phyloP scores from a whole-genome alignment of 2,113 vertebrate genomes.

The Malurus cyaneus region DNA sequence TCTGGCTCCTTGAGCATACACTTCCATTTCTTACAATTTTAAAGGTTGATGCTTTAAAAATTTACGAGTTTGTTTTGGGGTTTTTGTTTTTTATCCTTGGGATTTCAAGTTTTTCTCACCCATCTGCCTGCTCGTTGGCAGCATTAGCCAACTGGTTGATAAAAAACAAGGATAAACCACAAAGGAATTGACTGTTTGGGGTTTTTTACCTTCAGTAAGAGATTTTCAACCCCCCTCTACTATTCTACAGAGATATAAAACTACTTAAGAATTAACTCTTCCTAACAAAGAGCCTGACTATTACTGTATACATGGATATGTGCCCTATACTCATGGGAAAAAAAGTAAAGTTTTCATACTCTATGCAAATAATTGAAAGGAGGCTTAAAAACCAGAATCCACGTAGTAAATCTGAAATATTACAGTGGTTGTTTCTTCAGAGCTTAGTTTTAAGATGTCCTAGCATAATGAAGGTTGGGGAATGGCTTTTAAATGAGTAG shows the following conservation, averaged over 20 bases:
- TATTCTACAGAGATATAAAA: not conserved
- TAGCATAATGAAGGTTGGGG: not conserved
- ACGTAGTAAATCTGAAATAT: not conserved
- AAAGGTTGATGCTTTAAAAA: not conserved
- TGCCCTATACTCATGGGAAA: not conserved
- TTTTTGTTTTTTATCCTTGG: not conserved
- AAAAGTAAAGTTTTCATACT: not conserved
- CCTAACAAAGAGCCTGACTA: not conserved
- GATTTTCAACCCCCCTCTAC: not conserved
- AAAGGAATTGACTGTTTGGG: not conserved
- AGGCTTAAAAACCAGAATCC: not conserved
- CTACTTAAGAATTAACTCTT: not conserved
- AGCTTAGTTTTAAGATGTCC: not conserved
- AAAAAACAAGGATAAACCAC: not conserved
- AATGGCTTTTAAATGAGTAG: not conserved
- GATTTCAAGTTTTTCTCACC: not conserved
- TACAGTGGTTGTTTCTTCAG: not conserved
- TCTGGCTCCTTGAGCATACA: not conserved
- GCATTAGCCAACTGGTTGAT: not conserved
- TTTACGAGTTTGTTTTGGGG: not conserved
- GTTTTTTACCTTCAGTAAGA: not conserved
- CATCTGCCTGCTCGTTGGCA: not conserved
- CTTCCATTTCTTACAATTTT: not conserved
- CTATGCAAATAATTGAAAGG: not conserved
- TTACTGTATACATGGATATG: not conserved